phyloP scores from a whole-genome alignment of 2,113 vertebrate species.

The Dryoscopus gambensis region DNA sequence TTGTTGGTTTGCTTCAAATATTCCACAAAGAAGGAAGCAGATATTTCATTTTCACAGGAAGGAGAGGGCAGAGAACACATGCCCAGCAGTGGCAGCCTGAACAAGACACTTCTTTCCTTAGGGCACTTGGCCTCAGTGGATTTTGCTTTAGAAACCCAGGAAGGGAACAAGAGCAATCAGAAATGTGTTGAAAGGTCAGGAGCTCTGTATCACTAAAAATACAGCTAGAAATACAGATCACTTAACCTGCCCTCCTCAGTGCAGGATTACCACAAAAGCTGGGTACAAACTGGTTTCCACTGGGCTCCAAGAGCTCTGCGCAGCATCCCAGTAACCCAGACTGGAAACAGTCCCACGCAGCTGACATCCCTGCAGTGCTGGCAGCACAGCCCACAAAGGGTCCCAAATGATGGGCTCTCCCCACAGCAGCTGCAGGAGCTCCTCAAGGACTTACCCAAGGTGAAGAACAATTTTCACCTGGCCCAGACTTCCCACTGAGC shows the following conservation, averaged over 20 bases:
- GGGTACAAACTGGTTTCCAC: neutral
- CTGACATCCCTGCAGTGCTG: neutral
- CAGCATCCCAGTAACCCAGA: neutral
- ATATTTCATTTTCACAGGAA: neutral
- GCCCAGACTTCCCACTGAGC: neutral
- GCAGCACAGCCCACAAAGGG: neutral
- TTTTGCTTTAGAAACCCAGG: neutral
- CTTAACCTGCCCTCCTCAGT: rapidly evolving
- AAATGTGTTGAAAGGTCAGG: neutral
- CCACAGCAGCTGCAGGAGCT: neutral
- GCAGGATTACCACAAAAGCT: neutral
- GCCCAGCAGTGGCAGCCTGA: neutral
- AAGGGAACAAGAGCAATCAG: neutral
- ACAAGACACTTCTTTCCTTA: neutral
- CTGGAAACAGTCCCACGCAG: neutral
- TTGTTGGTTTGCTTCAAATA: neutral
- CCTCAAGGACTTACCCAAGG: neutral
- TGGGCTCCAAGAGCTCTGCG: neutral
- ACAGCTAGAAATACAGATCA: neutral
- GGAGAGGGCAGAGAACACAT: neutral
- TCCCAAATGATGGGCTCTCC: neutral
- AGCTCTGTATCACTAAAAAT: neutral
- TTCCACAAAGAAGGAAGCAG: neutral
- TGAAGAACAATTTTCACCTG: neutral
- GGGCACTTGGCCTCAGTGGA: neutral